These are phyloP conservation scores for Chloropsis hardwickii DNA, from an alignment of 2,113 vertebrate species.

Conservation along the genomic window DNA sequence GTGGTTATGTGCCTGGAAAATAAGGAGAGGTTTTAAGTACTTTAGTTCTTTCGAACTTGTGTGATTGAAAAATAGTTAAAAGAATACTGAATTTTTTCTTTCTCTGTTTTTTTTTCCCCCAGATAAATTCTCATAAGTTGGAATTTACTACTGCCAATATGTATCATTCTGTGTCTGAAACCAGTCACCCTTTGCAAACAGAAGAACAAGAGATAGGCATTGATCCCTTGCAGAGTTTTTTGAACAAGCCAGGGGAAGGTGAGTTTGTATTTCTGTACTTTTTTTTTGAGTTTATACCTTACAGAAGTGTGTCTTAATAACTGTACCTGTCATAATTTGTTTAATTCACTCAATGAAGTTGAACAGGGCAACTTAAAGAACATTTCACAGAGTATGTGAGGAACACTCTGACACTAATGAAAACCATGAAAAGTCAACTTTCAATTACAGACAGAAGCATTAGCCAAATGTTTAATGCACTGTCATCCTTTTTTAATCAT, in stretches of 20 bases:
- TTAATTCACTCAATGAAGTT: neutral
- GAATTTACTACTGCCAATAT: slow-evolving; percentile 66
- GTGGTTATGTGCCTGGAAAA: neutral
- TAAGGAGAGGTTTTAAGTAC: neutral
- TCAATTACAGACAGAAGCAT: slow-evolving; percentile 35
- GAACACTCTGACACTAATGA: slow-evolving; percentile 18
- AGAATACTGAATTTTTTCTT: neutral
- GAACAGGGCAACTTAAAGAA: slow-evolving; percentile 2
- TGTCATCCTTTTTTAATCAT: slow-evolving; percentile 40
- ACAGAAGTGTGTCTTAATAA: neutral
- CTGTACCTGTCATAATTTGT: neutral
- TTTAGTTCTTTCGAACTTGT: neutral
- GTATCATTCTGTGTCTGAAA: slow-evolving; percentile 90
- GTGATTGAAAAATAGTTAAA: neutral
- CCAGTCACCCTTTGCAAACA: slow-evolving; percentile 89
- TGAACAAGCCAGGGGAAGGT: slow-evolving; percentile 79
- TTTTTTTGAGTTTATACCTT: neutral
- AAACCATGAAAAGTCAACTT: slow-evolving; percentile 23
- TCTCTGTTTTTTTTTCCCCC: neutral
- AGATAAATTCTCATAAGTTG: slow-evolving; percentile 35
- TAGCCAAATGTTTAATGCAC: slow-evolving; percentile 30
- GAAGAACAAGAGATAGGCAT: slow-evolving; percentile 94
- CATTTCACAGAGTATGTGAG: neutral
- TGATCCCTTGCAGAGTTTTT: slow-evolving; percentile 86
- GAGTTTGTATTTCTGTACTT: slow-evolving; percentile 53